Base-by-base conservation (phyloP, 2,113 vertebrate genomes). In the Lepus europaeus region DNA sequence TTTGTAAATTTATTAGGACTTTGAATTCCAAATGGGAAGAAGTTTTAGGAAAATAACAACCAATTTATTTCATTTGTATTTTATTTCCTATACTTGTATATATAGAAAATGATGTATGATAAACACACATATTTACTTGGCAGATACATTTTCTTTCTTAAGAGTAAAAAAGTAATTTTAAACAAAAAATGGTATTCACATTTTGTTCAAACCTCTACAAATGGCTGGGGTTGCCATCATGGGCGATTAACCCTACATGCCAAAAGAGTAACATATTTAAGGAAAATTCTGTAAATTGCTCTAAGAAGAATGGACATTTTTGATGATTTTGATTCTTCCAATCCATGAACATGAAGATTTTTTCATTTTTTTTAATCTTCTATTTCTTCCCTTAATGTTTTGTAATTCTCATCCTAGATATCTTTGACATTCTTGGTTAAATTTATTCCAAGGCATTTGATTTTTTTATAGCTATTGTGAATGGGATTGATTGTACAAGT, bases 131-230 rank as follows among this genome's bases (percentile, higher is more conserved):
- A 61, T 17, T 85, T 85, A 74, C 45, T 82, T 49, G 61, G 22
- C 2, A 86, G 14, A 66, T 80, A n/a, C 39, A 5, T 74, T 89
- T 85, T 66, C 9, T 90, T 89, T 78, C 22, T 87, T 89, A 56
- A 33, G 82, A 81, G 10, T 51, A 68, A 51, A 69, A 64, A 84
- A 81, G 29, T 91, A 45, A 79, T 69, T 86, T 83, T 73, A 91
- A 70, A 56, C n/a, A 93, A 94, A 91, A 80, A 63, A 56, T 31
- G 6, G 0, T 61, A 19, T 25, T 89, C 36, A 78, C 31, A 66
- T 86, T 29, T 70, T 83, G 25, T 89, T 56, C 91, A 3, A 69
- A 16, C 95, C 17, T 94, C 19, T 81, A 51, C n/a, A 68, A 91
- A 59, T 31, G 1, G 14, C 51, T 86, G n/a, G 20, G 39, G 14